Evolutionary conservation across 53 echinoderm and acorn worm species (phyloP).

Genomic region (Holothuria leucospilota): DNA sequence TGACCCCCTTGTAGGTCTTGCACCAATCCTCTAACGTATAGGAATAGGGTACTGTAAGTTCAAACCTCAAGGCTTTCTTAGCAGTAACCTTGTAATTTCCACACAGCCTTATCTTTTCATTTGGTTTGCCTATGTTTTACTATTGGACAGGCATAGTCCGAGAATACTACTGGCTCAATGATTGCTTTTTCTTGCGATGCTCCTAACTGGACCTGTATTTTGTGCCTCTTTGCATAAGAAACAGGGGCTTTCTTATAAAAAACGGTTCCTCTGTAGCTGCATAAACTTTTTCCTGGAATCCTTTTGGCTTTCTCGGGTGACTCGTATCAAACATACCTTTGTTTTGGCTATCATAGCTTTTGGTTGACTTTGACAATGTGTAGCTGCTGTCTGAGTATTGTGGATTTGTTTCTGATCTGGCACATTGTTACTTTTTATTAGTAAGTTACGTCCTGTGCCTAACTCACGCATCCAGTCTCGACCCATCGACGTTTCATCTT

Average conservation of each 20-base stretch:
- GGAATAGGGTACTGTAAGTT: slow-evolving; percentile 69
- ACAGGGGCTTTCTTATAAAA: slow-evolving; percentile 69
- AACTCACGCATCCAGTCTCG: slow-evolving; percentile 63
- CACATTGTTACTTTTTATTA: neutral
- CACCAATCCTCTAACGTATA: slow-evolving; percentile 61
- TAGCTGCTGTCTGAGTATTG: neutral
- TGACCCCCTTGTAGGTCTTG: too few species aligned
- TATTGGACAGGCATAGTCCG: slow-evolving; percentile 72
- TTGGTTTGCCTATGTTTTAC: slow-evolving; percentile 55
- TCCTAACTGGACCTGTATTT: slow-evolving; percentile 59
- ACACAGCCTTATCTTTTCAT: slow-evolving; percentile 67
- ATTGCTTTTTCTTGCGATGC: slow-evolving; percentile 56
- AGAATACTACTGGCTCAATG: slow-evolving; percentile 59
- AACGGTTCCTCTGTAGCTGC: slow-evolving; percentile 26
- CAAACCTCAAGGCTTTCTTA: slow-evolving; percentile 58
- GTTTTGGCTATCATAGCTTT: slow-evolving; percentile 15
- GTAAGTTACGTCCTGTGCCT: neutral
- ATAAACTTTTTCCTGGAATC: slow-evolving; percentile 66
- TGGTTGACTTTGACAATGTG: neutral
- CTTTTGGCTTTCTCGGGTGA: slow-evolving; percentile 27
- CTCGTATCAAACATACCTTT: slow-evolving; percentile 12
- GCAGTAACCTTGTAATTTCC: slow-evolving; percentile 71
- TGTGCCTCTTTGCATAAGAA: slow-evolving; percentile 57
- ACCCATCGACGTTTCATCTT: slow-evolving; percentile 60
- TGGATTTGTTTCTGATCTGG: neutral